phyloP scores from a whole-genome alignment of 1,140 invertebrate genomes.

The Drosophila nikananu region DNA sequence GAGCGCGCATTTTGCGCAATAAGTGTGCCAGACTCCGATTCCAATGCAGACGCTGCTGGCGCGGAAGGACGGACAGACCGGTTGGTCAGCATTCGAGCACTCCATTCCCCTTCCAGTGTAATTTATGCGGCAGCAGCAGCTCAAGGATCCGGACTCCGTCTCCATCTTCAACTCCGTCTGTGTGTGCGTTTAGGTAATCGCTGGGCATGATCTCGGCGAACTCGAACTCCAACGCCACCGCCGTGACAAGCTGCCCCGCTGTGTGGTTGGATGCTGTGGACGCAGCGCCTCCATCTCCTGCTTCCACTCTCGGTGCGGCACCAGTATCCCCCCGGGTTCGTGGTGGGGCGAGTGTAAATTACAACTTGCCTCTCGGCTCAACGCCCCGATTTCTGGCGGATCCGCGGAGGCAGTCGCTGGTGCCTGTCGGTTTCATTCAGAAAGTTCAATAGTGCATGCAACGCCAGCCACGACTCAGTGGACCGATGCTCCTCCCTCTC shows the following conservation, averaged over 20 bases:
- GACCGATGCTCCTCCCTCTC: slow-evolving; percentile 6
- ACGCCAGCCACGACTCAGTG: slow-evolving; percentile 55
- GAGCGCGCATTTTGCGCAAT: slow-evolving; percentile 81
- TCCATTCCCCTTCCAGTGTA: slow-evolving; percentile 56
- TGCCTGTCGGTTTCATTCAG: slow-evolving; percentile 80
- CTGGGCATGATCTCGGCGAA: slow-evolving; percentile 74
- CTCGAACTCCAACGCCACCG: slow-evolving; percentile 59
- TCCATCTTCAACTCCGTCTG: slow-evolving; percentile 13
- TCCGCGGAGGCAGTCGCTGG: slow-evolving; percentile 36
- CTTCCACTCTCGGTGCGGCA: slow-evolving; percentile 18
- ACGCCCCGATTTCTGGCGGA: slow-evolving; percentile 56
- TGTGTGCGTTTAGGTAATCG: slow-evolving; percentile 81
- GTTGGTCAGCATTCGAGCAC: slow-evolving; percentile 55
- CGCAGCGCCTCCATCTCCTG: slow-evolving; percentile 28
- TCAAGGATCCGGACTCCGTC: slow-evolving; percentile 71
- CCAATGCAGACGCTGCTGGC: slow-evolving; percentile 46
- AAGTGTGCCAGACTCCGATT: slow-evolving; percentile 74
- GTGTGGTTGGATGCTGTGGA: slow-evolving; percentile 55
- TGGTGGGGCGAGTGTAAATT: slow-evolving; percentile 73
- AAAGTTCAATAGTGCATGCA: slow-evolving; percentile 83
- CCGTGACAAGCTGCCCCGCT: slow-evolving; percentile 79
- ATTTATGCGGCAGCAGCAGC: slow-evolving; percentile 78
- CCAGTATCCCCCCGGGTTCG: slow-evolving; percentile 55
- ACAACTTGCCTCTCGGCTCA: slow-evolving; percentile 74
- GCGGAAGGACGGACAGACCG: slow-evolving; percentile 58